Percentiles rank a stretch among this genome's conserved stretches.
These are phyloP conservation scores for Muscina levida DNA, from an alignment of 2,888 invertebrate species.

Conservation along the genomic window DNA sequence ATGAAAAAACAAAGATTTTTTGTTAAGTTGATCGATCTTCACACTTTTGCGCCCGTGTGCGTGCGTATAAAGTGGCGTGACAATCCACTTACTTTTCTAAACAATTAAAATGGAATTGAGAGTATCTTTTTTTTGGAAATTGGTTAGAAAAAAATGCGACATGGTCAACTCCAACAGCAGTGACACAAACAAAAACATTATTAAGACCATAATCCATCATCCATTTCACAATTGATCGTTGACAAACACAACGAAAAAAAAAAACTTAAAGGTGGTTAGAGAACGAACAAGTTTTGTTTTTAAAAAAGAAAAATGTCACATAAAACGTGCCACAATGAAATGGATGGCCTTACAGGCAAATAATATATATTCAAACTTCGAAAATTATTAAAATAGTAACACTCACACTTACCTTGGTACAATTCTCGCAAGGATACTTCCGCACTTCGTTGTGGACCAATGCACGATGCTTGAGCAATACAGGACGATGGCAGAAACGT, in stretches of 20 bases:
- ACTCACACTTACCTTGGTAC: constrained; percentile 88
- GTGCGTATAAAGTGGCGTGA: constrained; percentile 67
- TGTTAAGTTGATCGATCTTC: constrained; percentile 69
- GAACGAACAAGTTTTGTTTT: neutral
- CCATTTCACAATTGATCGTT: constrained; percentile 35
- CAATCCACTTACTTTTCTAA: constrained; percentile 67
- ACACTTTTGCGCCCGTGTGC: constrained; percentile 59
- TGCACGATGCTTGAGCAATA: constrained; percentile 90
- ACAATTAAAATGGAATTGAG: constrained; percentile 52
- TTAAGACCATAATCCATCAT: constrained; percentile 61
- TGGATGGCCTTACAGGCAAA: constrained; percentile 11
- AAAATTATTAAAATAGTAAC: too few relatives aligned
- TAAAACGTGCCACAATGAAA: neutral
- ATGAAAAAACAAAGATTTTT: constrained; percentile 48
- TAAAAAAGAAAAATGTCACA: neutral
- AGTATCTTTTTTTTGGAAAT: constrained; percentile 52
- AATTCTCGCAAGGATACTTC: constrained; percentile 96
- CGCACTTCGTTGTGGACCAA: constrained; percentile 89
- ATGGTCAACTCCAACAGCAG: constrained; percentile 43
- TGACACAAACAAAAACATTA: constrained; percentile 52
- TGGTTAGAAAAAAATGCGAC: constrained; percentile 38
- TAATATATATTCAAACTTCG: too few relatives aligned
- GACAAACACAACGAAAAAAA: neutral
- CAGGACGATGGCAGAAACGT: constrained; percentile 89
- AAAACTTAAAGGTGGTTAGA: neutral